A percentile compares a stretch with the other conserved stretches of the same genome.
Evolutionary conservation across 2,888 invertebrate genomes (phyloP).

Genomic region (Adelphocoris suturalis): DNA sequence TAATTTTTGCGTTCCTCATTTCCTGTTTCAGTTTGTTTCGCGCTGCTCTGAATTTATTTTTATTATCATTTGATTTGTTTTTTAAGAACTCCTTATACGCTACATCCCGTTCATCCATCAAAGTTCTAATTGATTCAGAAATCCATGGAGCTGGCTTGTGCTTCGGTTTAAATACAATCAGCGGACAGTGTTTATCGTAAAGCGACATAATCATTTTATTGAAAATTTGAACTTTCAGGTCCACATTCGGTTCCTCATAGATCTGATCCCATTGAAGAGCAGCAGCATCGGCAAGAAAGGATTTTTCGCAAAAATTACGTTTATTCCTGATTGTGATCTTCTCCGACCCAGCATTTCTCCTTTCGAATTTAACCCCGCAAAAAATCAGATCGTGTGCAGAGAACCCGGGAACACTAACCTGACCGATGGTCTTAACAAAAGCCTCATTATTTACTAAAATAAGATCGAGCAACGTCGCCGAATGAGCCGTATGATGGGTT

Average conservation of each 20-base stretch:
- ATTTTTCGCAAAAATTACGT: neutral
- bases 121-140: neutral
- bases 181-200: neutral
- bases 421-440: neutral
- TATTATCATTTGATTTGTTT: too few relatives aligned
- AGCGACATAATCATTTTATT: neutral
- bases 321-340: neutral
- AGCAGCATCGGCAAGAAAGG: neutral
- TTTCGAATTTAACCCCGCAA: neutral
- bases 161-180: neutral
- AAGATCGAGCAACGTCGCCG: too few relatives aligned
- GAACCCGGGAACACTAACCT: neutral
- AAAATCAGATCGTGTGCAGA: constrained; percentile 29
- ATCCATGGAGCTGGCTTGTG: neutral
- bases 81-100: too few relatives aligned
- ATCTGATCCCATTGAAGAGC: neutral
- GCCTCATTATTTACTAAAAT: constrained; percentile 4
- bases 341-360: neutral
- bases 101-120: neutral
- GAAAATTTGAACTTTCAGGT: constrained; percentile 4
- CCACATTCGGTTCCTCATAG: neutral
- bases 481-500: too few relatives aligned
- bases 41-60: too few relatives aligned
- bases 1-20: too few relatives aligned
- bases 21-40: too few relatives aligned